Conservation (phyloP, 2,888 invertebrate species). For the Cephus sareptanus region DNA sequence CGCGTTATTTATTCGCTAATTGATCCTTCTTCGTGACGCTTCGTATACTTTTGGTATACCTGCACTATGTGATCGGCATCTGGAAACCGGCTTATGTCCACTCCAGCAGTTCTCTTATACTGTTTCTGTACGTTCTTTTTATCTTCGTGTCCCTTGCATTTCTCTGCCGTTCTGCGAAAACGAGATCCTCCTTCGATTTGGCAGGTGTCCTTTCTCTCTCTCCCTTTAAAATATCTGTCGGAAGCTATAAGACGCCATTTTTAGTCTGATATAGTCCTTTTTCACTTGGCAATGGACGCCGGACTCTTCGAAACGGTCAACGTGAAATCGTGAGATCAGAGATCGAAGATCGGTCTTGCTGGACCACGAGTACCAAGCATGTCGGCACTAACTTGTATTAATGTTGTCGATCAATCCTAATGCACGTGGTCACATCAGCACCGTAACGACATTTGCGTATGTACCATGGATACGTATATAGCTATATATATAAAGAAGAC, state of each 20-base stretch:
- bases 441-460: conserved; percentile 42
- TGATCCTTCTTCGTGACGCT: too few relatives aligned
- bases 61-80: too few relatives aligned
- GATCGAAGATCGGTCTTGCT: conserved; percentile 42
- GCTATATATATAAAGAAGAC: conserved; percentile 13
- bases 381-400: conserved; percentile 65
- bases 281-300: neutral
- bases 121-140: conserved; percentile 40
- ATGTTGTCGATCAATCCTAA: conserved; percentile 65
- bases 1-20: too few relatives aligned
- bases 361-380: conserved; percentile 49
- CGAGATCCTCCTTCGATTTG: too few relatives aligned
- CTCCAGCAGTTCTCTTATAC: too few relatives aligned
- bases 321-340: conserved; percentile 35
- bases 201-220: too few relatives aligned
- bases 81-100: too few relatives aligned
- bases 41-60: too few relatives aligned
- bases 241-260: too few relatives aligned
- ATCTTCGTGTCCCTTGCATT: conserved; percentile 29
- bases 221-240: too few relatives aligned
- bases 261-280: too few relatives aligned
- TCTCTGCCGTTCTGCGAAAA: too few relatives aligned
- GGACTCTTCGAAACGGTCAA: conserved; percentile 6
- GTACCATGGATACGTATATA: conserved; percentile 8
- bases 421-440: conserved; percentile 60